Evolutionary conservation across 1,140 invertebrate genomes (phyloP), one percentile per base, ranked within the genome.

Genomic region (Drosophila serrata): DNA sequence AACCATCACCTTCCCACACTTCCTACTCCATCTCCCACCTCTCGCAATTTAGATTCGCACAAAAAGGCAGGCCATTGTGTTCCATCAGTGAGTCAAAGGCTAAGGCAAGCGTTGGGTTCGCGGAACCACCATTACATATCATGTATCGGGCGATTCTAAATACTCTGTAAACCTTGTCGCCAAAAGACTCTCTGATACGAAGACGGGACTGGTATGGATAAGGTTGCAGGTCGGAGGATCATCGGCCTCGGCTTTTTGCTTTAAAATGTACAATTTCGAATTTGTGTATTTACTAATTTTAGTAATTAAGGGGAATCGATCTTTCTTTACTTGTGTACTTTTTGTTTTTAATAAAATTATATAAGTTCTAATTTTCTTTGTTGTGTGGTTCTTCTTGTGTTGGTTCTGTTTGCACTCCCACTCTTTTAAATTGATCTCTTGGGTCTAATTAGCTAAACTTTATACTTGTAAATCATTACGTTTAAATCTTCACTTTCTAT

Each of bases 251-350:
- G 74, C 22, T 69, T 58, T 78, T 78, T 79, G 77, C 79, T 82
- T 76, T 88, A 88, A 77, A 88, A 88, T 88, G 67, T 88, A 88
- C 84, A 88, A 84, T 88, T 88, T 88, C 77, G 84, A 88, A 84
- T 88, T 88, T 88, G 77, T 88, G 69, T 84, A 88, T 88, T 88
- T 84, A 88, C 84, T 88, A 88, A 88, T 88, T 88, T 84, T 78
- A 87, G 82, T 87, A 87, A 82, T 87, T 80, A 87, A 82, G 59
- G 65, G 55, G 48, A 29, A 64, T 67, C 64, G 24, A 53, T 53
- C 19, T 37, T 35, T 55, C 13, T 76, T 80, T 79, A 73, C 81
- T 62, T 65, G 55, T 85, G 65, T 79, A 39, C 67, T 64, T 80
- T 63, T 64, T 60, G 51, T 42, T 72, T 72, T 85, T 64, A 79